Evolutionary conservation across 1,140 invertebrate genomes (phyloP).

Genomic region (Phthorimaea operculella): DNA sequence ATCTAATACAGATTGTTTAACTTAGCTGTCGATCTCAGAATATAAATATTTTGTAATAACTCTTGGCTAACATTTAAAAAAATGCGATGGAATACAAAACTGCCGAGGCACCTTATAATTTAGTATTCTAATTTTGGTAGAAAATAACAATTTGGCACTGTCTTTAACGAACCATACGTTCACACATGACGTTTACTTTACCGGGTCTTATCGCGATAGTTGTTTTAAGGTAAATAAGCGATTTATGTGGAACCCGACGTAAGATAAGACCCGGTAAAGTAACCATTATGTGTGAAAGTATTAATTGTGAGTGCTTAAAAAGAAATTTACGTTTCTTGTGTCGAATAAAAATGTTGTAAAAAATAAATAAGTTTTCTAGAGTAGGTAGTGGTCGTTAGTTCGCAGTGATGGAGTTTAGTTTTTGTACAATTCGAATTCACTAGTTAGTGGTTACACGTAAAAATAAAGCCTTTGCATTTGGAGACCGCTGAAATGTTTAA

Average conservation of each 20-base stretch:
- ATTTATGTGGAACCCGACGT: too few species aligned
- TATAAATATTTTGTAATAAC: not conserved
- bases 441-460: slow-evolving; percentile 45
- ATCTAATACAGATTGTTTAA: not conserved
- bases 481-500: slow-evolving; percentile 9
- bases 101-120: too few species aligned
- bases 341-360: slow-evolving; percentile 24
- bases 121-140: too few species aligned
- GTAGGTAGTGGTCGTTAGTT: slow-evolving; percentile 41
- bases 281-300: too few species aligned
- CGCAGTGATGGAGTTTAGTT: slow-evolving; percentile 55
- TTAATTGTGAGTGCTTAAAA: too few species aligned
- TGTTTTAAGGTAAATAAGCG: too few species aligned
- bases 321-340: too few species aligned
- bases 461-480: slow-evolving; percentile 22
- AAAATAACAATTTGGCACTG: too few species aligned
- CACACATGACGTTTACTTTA: too few species aligned
- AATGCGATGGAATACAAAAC: not conserved
- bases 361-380: slow-evolving; percentile 58
- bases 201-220: too few species aligned
- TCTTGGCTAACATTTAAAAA: not conserved
- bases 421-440: slow-evolving; percentile 60
- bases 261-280: too few species aligned
- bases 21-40: slow-evolving; percentile 2
- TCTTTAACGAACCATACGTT: too few species aligned